These are phyloP conservation scores for Phaenicophaeus curvirostris DNA, from an alignment of 2,797 vertebrate genomes.

Conservation along the genomic window DNA sequence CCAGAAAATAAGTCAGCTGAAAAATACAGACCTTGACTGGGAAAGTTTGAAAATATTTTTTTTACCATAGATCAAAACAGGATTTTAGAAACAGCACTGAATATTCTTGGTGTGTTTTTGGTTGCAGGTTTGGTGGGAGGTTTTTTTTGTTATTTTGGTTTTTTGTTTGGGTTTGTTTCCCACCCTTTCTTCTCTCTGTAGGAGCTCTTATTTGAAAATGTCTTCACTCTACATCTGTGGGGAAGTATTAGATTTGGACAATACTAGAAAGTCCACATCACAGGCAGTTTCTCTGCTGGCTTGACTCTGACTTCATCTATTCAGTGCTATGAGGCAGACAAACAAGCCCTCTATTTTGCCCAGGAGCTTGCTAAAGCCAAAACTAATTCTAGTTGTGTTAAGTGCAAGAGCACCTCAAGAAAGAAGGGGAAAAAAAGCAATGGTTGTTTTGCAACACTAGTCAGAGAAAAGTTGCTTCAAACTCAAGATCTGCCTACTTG, in stretches of 20 bases:
- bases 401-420: not conserved
- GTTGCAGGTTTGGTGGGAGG: too few species aligned
- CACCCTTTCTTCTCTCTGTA: rapidly evolving
- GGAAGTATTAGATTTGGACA: not conserved
- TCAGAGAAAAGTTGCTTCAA: not conserved
- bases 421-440: rapidly evolving
- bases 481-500: not conserved
- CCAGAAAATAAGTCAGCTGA: not conserved
- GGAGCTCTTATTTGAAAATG: not conserved
- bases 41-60: not conserved
- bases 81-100: not conserved
- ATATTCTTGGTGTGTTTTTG: not conserved
- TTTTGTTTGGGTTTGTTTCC: too few species aligned
- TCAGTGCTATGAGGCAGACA: rapidly evolving
- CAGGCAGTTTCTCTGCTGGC: not conserved
- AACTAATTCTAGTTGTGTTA: not conserved
- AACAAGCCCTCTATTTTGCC: not conserved
- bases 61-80: not conserved
- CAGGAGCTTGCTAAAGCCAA: not conserved
- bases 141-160: too few species aligned
- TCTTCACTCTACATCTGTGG: not conserved
- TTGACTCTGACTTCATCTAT: not conserved
- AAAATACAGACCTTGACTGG: not conserved
- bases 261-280: not conserved
- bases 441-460: not conserved